Evolutionary conservation across 53 echinoderm and acorn worm species (phyloP), one percentile per base, ranked within the genome.

Genomic region (Actinopyga echinites): DNA sequence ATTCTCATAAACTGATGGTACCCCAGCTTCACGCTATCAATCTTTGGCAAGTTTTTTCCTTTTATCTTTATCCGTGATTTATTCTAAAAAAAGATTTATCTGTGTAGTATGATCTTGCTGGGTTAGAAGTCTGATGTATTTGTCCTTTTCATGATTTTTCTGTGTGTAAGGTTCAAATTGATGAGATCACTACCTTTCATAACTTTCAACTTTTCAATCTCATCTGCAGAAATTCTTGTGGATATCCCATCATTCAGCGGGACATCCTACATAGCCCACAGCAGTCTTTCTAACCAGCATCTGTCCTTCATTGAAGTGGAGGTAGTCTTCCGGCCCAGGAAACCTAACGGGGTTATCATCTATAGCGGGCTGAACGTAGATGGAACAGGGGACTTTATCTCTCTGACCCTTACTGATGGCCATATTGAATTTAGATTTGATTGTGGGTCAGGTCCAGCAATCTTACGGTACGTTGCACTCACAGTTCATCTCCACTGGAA

Each of bases 281-380:
- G 88, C 40, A 68, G 92, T 69, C 92, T 97, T 10, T 86, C 88
- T 61, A 97, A 92, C 36, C 86, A 90, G 34, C 93, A 97, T 78
- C 83, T 97, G 83, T 92, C 97, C 62, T 97, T 94, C 83, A 84
- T 97, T 19, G 94, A 97, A 78, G 87, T 97, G 28, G 94, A 94
- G 52, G 83, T 97, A 44, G 82, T 97, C 52, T 94, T 97, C 88
- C 85, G 90, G 54, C 97, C 97, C 35, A 60, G 89, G n/a, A 64
- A 87, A 33, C 87, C 88, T n/a, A 88, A 89, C 20, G 97, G 97
- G 2, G 88, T 97, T 57, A 85, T 97, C 38, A 75, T 94, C 74
- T 97, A 97, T 85, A 90, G 91, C 40, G 97, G 94, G 1, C 86
- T 90, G 28, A 92, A 90, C 56, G 78, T 85, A 52, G 84, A 92